A percentile compares a stretch with the other conserved stretches of the same genome.
These are phyloP conservation scores for Cyclopterus lumpus DNA, from an alignment of 2,797 vertebrate species.

Conservation along the genomic window DNA sequence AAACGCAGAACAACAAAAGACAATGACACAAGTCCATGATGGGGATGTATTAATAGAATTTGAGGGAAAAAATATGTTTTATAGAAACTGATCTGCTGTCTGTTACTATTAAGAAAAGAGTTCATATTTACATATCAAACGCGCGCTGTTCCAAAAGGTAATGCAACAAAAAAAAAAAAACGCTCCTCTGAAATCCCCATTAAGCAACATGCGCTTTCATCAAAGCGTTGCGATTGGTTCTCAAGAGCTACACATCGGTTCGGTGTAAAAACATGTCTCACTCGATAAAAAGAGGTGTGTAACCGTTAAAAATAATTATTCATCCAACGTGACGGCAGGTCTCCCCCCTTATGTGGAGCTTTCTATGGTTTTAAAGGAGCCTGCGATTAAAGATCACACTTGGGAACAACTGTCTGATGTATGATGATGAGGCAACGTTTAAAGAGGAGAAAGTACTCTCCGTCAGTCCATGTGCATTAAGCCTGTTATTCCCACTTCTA, in stretches of 20 bases:
- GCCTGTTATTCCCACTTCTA: slow-evolving; percentile 22
- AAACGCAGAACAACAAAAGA: background rate
- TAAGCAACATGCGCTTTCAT: slow-evolving; percentile 20
- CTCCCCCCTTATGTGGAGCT: background rate
- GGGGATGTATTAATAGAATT: background rate
- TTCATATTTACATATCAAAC: slow-evolving; percentile 16
- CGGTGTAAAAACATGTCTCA: slow-evolving; percentile 32
- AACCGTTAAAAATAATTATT: background rate
- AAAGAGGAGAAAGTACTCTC: slow-evolving; percentile 3
- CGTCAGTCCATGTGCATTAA: slow-evolving; percentile 6
- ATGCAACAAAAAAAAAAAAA: no score
- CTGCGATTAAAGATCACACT: background rate
- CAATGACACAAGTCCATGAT: background rate
- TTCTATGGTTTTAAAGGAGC: background rate
- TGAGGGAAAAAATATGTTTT: background rate
- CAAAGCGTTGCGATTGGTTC: slow-evolving; percentile 25
- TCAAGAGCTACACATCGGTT: slow-evolving; percentile 22
- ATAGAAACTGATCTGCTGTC: background rate
- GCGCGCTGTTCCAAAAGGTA: background rate
- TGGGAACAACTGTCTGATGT: background rate
- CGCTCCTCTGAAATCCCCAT: background rate
- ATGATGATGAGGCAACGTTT: slow-evolving; percentile 10
- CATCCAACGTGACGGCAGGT: background rate
- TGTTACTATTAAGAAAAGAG: background rate
- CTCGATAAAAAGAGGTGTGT: background rate